These are phyloP conservation scores for Paratrypauchen microcephalus DNA, from an alignment of 2,797 vertebrate species.

Conservation along the genomic window DNA sequence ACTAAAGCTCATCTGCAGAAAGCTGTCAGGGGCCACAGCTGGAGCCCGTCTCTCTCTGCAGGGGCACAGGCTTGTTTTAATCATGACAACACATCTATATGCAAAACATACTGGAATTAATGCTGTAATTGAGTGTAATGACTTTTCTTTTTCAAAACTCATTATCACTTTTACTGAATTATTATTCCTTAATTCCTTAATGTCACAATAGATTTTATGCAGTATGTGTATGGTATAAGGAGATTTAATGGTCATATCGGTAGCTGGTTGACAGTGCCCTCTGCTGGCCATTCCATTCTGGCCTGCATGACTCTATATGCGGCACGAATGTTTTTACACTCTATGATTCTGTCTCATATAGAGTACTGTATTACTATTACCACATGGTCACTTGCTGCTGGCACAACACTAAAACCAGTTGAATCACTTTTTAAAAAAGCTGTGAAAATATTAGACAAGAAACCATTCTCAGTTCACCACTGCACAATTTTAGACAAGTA, in stretches of 20 bases:
- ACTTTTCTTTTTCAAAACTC: neutral
- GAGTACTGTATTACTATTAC: too few relatives aligned
- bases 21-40: neutral
- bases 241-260: neutral
- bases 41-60: neutral
- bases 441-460: too few relatives aligned
- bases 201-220: neutral
- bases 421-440: too few relatives aligned
- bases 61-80: neutral
- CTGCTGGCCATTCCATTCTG: constrained; percentile 54
- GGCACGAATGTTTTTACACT: too few relatives aligned
- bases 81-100: neutral
- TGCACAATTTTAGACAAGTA: too few relatives aligned
- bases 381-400: too few relatives aligned
- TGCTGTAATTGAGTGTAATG: neutral
- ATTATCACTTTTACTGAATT: neutral
- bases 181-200: neutral
- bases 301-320: too few relatives aligned
- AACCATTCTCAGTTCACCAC: too few relatives aligned
- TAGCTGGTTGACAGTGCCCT: constrained; percentile 44
- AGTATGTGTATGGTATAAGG: neutral
- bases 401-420: too few relatives aligned
- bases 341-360: too few relatives aligned
- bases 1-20: neutral
- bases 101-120: neutral